These are phyloP conservation scores for Xanthia icteritia DNA, from an alignment of 2,888 invertebrate genomes.

Conservation along the genomic window DNA sequence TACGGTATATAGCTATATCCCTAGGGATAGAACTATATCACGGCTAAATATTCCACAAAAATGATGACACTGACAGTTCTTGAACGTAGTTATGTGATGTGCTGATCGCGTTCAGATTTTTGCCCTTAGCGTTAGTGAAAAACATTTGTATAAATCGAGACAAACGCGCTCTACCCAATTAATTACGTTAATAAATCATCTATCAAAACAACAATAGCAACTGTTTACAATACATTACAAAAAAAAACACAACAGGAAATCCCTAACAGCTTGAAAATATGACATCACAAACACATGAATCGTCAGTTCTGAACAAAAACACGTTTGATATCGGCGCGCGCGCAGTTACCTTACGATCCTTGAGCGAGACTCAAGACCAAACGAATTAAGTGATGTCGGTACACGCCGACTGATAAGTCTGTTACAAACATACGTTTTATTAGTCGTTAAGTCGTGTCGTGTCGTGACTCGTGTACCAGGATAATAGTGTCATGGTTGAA, in stretches of 20 bases:
- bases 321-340: constrained; percentile 28
- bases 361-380: constrained; percentile 60
- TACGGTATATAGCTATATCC: too few relatives aligned
- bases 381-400: constrained; percentile 36
- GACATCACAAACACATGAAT: constrained; percentile 28
- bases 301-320: constrained; percentile 43
- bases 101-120: background rate
- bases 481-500: constrained; percentile 7
- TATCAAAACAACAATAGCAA: constrained; percentile 2
- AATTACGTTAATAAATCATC: constrained; percentile 9
- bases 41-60: background rate
- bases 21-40: too few relatives aligned
- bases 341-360: constrained; percentile 54
- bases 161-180: background rate
- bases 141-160: background rate
- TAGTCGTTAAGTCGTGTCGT: constrained; percentile 22
- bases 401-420: constrained; percentile 25
- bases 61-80: background rate
- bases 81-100: background rate
- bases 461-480: constrained; percentile 4
- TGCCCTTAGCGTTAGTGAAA: background rate
- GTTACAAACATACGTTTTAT: constrained; percentile 8
- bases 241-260: background rate
- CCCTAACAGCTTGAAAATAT: background rate
- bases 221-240: background rate